Base-by-base conservation (phyloP, 2,888 invertebrate genomes). In the Spodoptera exigua region DNA sequence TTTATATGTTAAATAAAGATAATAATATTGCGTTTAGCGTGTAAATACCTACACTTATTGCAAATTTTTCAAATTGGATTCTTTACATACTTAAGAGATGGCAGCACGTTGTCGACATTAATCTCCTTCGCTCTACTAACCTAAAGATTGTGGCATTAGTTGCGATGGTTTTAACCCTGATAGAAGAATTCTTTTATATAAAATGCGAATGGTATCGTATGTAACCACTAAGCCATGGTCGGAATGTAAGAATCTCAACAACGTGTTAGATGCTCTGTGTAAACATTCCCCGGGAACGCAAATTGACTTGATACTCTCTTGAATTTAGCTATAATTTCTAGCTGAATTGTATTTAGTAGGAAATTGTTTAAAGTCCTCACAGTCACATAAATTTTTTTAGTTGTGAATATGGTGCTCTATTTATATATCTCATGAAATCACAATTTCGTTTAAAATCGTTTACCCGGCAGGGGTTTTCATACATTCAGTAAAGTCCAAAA, bases 61-160 rank as follows among this genome's bases (percentile, higher is more conserved):
- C 43, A 47, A 64, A n/a, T n/a, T n/a, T n/a, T n/a, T n/a, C n/a
- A n/a, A n/a, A n/a, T 60, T 44, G 34, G 60, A 60, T 60, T 39
- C 51, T 59, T 34, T 52, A 40, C 18, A 52, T 37, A 48, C 27
- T 46, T 18, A 18, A 16, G 46, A 60, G 53, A 66, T 64, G 60
- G 60, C 47, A 53, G 39, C 53, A 66, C 47, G 67, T 44, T 32
- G 43, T 17, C 18, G 9, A 40, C 60, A 64, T 64, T 64, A 66
- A 66, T 66, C 46, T 68, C n/a, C 37, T n/a, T 12, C 14, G 69
- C 32, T 56, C 62, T 62, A 66, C 62, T 66, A 51, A 51, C 69
- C 68, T n/a, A n/a, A 46, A 62, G 41, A 66, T 68, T 41, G 37
- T 18, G 41, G 68, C 17, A 32, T 46, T 55, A 35, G 34, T 49